Percentiles rank a stretch among this genome's conserved stretches.
Evolutionary conservation across 2,888 invertebrate genomes (phyloP).

Genomic region (Norana najaformis): DNA sequence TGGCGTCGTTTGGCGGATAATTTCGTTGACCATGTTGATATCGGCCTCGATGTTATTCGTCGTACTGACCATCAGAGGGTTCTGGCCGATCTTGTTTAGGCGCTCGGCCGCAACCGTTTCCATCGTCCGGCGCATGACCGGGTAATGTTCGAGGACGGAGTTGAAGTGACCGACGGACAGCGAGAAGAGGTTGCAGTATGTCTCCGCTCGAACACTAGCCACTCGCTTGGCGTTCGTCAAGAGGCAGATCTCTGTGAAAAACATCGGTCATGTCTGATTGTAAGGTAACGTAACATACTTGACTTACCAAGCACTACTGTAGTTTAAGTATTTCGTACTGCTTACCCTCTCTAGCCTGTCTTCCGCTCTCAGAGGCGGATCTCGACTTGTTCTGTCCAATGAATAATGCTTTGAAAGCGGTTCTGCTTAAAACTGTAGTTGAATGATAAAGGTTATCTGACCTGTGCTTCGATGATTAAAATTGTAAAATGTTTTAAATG

Average conservation of each 20-base stretch:
- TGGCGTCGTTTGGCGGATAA: constrained; percentile 28
- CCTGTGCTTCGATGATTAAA: too few relatives aligned
- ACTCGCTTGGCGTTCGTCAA: constrained; percentile 94
- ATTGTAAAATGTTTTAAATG: too few relatives aligned
- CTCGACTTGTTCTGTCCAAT: too few relatives aligned
- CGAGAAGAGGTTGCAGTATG: constrained; percentile 97
- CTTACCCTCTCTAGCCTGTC: too few relatives aligned
- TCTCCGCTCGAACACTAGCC: constrained; percentile 94
- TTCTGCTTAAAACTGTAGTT: too few relatives aligned
- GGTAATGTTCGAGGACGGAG: constrained; percentile 95
- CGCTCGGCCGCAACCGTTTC: constrained; percentile 98
- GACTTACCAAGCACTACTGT: too few relatives aligned
- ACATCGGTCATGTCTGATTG: too few relatives aligned
- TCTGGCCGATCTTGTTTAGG: constrained; percentile 96
- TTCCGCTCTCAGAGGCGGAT: too few relatives aligned
- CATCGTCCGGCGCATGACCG: constrained; percentile 96
- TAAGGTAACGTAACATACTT: too few relatives aligned
- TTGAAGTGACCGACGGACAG: constrained; percentile 97
- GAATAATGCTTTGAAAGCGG: too few relatives aligned
- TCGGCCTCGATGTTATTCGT: constrained; percentile 30
- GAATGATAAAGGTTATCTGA: too few relatives aligned
- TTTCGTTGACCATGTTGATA: constrained; percentile 32
- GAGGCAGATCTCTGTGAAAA: constrained; percentile 81
- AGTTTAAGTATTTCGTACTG: too few relatives aligned
- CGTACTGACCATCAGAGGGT: constrained; percentile 69